Base-by-base conservation (phyloP, 30 jellyfish, hydroid and myxozoan genomes). In the Phacellophora camtschatica region DNA sequence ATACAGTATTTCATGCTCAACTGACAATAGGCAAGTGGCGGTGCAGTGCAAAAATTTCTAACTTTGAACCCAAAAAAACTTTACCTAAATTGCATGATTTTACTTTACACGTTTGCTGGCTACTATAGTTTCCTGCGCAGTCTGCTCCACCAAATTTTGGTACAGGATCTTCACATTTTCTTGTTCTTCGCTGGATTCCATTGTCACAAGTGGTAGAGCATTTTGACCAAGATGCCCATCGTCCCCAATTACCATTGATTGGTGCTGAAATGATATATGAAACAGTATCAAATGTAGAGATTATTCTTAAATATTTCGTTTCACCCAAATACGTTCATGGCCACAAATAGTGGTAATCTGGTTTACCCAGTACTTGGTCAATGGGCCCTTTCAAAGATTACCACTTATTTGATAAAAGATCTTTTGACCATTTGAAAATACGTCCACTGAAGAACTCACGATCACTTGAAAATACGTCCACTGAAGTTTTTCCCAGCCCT, bases 211-310 rank as follows among this genome's bases (percentile, higher is more conserved):
- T 45, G 5, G 28, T 82, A 35, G 91, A 42, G 59, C 97, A 87
- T 11, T 24, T 66, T 10, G 85, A 51, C 97, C 97, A 87, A 24
- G 84, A 15, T 16, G 83, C 81, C 97, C 97, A 87, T 70, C 77
- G 53, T 50, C 81, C 87, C 97, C 97, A 87, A 71, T 87, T 83
- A 10, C 97, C 97, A 69, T 70, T 62, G 13, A 78, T 71, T 15
- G 97, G 97, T 36, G 94, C 97, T 87, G 29, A 41, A 67, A 63
- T 2, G 34, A n/a, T 29, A 66, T 11, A 32, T 13, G 36, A n/a
- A 5, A 24, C 13, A 66, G 29, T 5, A 22, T 6, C 20, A 4
- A 12, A 22, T 29, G 18, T 32, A 35, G 19, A 6, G 7, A 13
- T 63, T 7, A 8, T 66, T 20, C 13, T 63, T 63, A 23, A 28